Evolutionary conservation across 2,888 invertebrate genomes (phyloP).

Genomic region (Phortica magna): DNA sequence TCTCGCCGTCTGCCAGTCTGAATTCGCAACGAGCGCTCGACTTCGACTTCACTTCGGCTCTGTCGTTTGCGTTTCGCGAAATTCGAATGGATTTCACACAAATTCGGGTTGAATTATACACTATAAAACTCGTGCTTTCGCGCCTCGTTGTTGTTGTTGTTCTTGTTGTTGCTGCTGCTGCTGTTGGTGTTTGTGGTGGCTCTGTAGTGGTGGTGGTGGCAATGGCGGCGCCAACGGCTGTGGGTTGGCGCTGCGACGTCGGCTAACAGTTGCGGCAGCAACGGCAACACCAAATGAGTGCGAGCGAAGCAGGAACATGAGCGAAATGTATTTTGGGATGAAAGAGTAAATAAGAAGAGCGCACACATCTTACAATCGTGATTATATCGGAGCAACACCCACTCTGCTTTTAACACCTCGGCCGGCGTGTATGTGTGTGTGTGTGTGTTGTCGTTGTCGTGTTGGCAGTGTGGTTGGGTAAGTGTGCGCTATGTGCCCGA

Average conservation of each 20-base stretch:
- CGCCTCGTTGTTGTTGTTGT: conserved; percentile 22
- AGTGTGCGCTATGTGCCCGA: conserved; percentile 40
- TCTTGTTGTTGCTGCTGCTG: not conserved
- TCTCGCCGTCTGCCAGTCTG: too few species aligned
- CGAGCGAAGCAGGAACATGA: conserved; percentile 56
- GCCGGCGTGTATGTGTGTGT: conserved; percentile 39
- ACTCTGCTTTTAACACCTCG: conserved; percentile 68
- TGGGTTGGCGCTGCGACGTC: conserved; percentile 45
- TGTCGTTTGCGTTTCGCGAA: conserved; percentile 63
- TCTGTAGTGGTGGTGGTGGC: not conserved
- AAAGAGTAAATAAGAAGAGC: conserved; percentile 67
- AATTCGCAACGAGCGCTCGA: conserved; percentile 1
- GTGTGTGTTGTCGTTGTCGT: conserved; percentile 46
- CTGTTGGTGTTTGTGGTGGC: conserved; percentile 7
- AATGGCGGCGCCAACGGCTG: conserved; percentile 40
- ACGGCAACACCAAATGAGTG: conserved; percentile 51
- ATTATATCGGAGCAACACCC: conserved; percentile 60
- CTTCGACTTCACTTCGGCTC: conserved; percentile 57
- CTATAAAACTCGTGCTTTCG: conserved; percentile 27
- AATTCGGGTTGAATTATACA: conserved; percentile 64
- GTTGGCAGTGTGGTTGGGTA: conserved; percentile 40
- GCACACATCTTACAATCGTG: conserved; percentile 57
- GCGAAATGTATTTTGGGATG: conserved; percentile 57
- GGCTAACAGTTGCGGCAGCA: not conserved
- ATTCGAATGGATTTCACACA: conserved; percentile 68